A percentile compares a stretch with the other conserved stretches of the same genome.
phyloP scores from a whole-genome alignment of 2,113 vertebrate species.

The Actenoides hombroni region DNA sequence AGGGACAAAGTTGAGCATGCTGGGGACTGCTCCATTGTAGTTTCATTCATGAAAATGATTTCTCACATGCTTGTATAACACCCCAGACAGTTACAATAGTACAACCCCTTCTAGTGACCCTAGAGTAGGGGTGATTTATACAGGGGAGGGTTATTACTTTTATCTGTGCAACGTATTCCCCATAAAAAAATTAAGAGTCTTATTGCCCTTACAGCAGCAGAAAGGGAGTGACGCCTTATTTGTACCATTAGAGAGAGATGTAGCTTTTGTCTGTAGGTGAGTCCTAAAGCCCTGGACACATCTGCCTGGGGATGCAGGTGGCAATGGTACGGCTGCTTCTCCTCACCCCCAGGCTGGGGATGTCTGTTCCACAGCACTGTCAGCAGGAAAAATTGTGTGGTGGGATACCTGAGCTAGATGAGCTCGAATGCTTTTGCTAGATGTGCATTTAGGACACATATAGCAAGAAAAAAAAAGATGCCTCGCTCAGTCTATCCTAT shows the following conservation, averaged over 20 bases:
- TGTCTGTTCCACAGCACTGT: fast-evolving
- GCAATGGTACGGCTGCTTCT: background rate
- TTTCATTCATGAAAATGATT: background rate
- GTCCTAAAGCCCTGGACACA: background rate
- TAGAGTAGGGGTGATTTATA: background rate
- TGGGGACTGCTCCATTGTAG: background rate
- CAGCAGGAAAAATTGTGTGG: background rate
- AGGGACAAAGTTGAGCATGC: background rate
- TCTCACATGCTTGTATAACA: background rate
- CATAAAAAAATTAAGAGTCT: background rate
- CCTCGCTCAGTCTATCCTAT: background rate
- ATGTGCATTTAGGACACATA: background rate
- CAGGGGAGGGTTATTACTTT: background rate
- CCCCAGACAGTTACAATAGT: background rate
- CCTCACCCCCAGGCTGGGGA: fast-evolving
- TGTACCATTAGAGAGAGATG: fast-evolving
- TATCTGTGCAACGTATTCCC: background rate
- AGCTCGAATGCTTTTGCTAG: background rate
- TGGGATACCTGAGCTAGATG: background rate
- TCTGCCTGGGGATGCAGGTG: background rate
- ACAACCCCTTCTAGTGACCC: background rate
- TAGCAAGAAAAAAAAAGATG: background rate
- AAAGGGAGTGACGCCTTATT: background rate
- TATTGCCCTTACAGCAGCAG: background rate
- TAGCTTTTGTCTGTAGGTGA: background rate